Evolutionary conservation across 2,797 vertebrate genomes (phyloP).

Genomic region (Epinephelus awoara): DNA sequence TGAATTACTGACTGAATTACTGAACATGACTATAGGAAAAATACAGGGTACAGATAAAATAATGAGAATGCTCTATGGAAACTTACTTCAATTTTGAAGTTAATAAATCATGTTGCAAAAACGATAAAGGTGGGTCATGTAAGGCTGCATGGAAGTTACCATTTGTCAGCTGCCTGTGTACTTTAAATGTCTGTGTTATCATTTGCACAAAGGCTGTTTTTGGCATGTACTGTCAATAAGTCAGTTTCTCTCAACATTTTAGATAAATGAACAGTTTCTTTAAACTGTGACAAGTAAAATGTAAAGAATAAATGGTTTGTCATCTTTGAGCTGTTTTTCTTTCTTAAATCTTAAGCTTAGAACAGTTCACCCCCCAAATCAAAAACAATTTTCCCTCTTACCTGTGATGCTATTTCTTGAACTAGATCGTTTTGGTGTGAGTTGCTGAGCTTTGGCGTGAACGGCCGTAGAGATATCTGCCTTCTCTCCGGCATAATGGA

Average conservation of each 20-base stretch:
- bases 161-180: slow-evolving; percentile 1
- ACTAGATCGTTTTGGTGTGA: too few relatives aligned
- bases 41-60: slow-evolving; percentile 8
- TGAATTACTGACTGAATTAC: slow-evolving; percentile 67
- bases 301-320: neutral
- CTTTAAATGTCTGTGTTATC: neutral
- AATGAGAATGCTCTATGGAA: slow-evolving; percentile 26
- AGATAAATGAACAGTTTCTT: neutral
- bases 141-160: slow-evolving; percentile 5
- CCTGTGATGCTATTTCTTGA: too few relatives aligned
- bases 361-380: too few relatives aligned
- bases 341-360: neutral
- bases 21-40: slow-evolving; percentile 46
- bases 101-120: slow-evolving; percentile 28
- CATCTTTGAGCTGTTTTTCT: neutral
- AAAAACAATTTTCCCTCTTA: too few relatives aligned
- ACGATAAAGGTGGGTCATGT: slow-evolving; percentile 8
- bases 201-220: neutral
- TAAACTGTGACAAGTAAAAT: neutral
- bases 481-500: too few relatives aligned
- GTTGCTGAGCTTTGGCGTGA: too few relatives aligned
- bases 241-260: neutral
- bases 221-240: too few relatives aligned
- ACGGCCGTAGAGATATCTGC: too few relatives aligned
- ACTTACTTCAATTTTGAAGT: slow-evolving; percentile 9